Evolutionary conservation across 2,113 vertebrate genomes (phyloP).

Genomic region (Centropristis striata): DNA sequence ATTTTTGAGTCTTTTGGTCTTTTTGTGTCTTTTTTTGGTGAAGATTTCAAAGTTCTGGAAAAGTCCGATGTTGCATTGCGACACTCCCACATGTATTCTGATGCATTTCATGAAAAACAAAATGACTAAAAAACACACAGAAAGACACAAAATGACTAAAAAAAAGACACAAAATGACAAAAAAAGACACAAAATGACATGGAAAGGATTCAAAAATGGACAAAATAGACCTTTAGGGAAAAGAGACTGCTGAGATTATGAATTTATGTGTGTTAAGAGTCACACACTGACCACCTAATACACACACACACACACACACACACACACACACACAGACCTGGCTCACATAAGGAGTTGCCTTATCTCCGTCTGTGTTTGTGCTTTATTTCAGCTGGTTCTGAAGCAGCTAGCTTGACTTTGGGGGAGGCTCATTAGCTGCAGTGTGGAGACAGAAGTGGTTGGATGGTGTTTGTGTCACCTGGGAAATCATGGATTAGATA

Average conservation of each 20-base stretch:
- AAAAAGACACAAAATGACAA: too few relatives aligned
- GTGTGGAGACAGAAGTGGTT: conserved; percentile 15
- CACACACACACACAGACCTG: conserved; percentile 19
- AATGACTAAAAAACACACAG: too few relatives aligned
- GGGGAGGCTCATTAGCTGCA: conserved; percentile 42
- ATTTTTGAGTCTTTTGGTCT: too few relatives aligned
- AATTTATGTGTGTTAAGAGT: neutral
- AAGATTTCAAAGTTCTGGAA: too few relatives aligned
- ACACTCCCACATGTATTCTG: too few relatives aligned
- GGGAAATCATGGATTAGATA: conserved; percentile 62
- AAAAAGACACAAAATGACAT: too few relatives aligned
- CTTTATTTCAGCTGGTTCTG: conserved; percentile 45
- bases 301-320: conserved; percentile 6
- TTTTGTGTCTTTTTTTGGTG: too few relatives aligned
- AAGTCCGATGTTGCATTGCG: too few relatives aligned
- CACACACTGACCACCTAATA: conserved; percentile 8
- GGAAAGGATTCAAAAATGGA: too few relatives aligned
- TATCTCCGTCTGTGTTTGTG: conserved; percentile 58
- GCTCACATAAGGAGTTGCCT: conserved; percentile 41
- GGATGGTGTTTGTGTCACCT: conserved; percentile 41
- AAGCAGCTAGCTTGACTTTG: conserved; percentile 37
- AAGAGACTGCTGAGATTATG: neutral
- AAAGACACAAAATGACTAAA: too few relatives aligned
- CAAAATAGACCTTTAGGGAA: too few relatives aligned
- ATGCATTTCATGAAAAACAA: too few relatives aligned